Evolutionary conservation across 2,888 invertebrate genomes (phyloP), one percentile per base, ranked within the genome.

Genomic region (Caenorhabditis sp.): DNA sequence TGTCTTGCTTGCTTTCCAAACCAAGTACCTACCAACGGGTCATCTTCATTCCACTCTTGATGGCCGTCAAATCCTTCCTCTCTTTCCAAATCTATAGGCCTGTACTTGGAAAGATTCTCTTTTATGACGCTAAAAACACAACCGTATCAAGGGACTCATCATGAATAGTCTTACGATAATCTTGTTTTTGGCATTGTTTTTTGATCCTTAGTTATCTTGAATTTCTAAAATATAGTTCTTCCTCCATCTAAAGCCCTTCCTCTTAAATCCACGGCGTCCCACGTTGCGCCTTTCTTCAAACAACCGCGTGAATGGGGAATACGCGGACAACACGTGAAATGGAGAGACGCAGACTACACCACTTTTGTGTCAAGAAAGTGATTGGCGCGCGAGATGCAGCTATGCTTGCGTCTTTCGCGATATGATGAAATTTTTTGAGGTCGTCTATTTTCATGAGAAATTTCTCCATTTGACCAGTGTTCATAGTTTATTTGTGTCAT

Each of bases 31-130:
- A 77, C 69, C 61, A 69, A 7, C 31, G 31, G 47, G 70, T 82
- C 81, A 1, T 70, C 38, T 16, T 24, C 41, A 31, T 54, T 56
- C 87, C 87, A 87, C 16, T 72, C 66, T 2, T 76, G 68, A 68
- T 84, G 82, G 5, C 87, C 87, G 56, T 87, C 87, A 73, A 79
- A 87, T 0, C 87, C 87, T 73, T 84, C 84, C 10, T 85, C 83
- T 44, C 63, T 26, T n/a, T 83, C 83, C 14, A 49, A 66, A 7
- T 73, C 80, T 31, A 41, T 44, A 4, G 49, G 19, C 16, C 51
- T 73, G 41, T 66, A 73, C 35, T 59, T 54, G 2, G 41, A 16
- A 0, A 80, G 59, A 35, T 80, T 26, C 4, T 64, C 64, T 49
- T 72, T 72, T 12, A 58, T 35, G 14, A 31, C 44, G 2, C 79